Evolutionary conservation across 2,113 vertebrate genomes (phyloP), one percentile per base, ranked within the genome.

Genomic region (Speoplatyrhinus poulsoni): DNA sequence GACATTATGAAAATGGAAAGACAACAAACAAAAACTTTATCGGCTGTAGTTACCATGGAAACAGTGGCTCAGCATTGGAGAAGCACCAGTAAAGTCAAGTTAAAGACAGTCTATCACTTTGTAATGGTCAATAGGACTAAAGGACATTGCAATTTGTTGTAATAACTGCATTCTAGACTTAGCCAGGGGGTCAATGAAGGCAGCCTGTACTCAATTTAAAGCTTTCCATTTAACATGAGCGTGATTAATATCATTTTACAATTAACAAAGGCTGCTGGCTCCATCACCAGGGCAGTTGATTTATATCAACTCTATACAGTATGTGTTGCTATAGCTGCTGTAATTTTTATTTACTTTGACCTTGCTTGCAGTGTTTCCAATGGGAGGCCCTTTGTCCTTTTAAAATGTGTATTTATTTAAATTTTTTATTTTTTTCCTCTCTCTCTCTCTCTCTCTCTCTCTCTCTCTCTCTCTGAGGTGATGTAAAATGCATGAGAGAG

Each of bases 21-120:
- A 19, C 17, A 15, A 48, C 61, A 12, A 53, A 26, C 26, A 12
- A 62, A 69, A 87, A 81, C 46, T 73, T 83, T 64, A 26, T 26
- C 26, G 79, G 11, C 54, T 62, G 56, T 73, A 48, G 83, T 88
- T 78, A 78, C 86, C 82, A 82, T 82, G 70, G 83, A 77, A 90
- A 88, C 85, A 80, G 70, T 73, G 48, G 67, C 33, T 15, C 16
- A 9, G 46, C 57, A 55, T 60, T 17, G 33, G 53, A 9, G 0
- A 10, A 59, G 68, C 67, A 36, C 57, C 46, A 57, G 13, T 41
- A 26, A 26, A 26, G 64, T 75, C 66, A 73, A 77, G 50, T 65
- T 78, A 76, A 85, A 77, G 49, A 52, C 65, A 79, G 63, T 66
- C 69, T 75, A 41, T 75, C 52, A 53, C 49, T 63, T 53, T 53